Evolutionary conservation across 1,140 invertebrate species (phyloP).

Genomic region (Nephotettix cincticeps): DNA sequence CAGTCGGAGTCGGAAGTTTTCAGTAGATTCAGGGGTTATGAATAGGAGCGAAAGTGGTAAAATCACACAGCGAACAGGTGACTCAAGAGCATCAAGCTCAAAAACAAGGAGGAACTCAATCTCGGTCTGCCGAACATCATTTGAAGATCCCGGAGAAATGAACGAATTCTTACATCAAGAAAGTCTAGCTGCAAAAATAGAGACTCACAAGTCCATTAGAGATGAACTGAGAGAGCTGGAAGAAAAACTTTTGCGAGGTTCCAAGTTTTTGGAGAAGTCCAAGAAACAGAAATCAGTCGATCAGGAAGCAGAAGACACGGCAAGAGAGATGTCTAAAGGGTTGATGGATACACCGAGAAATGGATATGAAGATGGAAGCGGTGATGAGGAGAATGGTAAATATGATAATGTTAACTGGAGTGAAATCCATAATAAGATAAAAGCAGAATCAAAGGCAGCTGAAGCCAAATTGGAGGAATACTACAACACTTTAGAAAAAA

Average conservation of each 20-base stretch:
- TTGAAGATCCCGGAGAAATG: background rate
- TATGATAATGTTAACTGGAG: constrained; percentile 15
- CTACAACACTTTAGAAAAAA: constrained; percentile 14
- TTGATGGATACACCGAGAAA: background rate
- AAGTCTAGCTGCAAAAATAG: background rate
- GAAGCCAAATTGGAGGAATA: constrained; percentile 25
- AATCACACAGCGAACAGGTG: background rate
- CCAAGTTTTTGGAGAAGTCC: background rate
- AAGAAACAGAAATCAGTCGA: background rate
- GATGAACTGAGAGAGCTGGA: constrained; percentile 24
- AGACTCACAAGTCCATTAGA: constrained; percentile 19
- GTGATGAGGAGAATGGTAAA: constrained; percentile 1
- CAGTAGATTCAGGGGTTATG: constrained; percentile 6
- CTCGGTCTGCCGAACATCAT: background rate
- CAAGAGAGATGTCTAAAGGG: background rate
- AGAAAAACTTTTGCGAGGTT: constrained; percentile 15
- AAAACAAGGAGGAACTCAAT: constrained; percentile 7
- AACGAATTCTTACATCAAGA: background rate
- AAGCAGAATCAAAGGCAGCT: background rate
- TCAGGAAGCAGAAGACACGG: background rate
- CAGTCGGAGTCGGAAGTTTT: background rate
- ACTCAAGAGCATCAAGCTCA: background rate
- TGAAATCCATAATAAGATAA: constrained; percentile 28
- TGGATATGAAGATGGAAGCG: constrained; percentile 1
- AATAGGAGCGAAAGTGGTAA: constrained; percentile 12